phyloP scores from a whole-genome alignment of 1,140 invertebrate species.

The Lordiphosa collinella region DNA sequence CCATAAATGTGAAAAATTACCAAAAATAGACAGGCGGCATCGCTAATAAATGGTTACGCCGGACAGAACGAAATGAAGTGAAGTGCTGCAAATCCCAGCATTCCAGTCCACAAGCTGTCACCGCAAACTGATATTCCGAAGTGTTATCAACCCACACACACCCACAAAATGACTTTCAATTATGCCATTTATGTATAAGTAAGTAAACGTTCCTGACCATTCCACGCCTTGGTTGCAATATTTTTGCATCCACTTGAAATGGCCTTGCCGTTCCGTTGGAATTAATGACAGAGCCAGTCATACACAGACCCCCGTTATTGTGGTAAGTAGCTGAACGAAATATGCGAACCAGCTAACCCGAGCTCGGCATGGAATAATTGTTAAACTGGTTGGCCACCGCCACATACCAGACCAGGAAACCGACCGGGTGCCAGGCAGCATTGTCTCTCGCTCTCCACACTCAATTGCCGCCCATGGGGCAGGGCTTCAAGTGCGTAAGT shows the following conservation, averaged over 20 bases:
- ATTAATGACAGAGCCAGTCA: conserved; percentile 42
- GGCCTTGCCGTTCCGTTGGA: conserved; percentile 52
- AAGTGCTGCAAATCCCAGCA: conserved; percentile 21
- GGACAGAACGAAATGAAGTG: conserved; percentile 30
- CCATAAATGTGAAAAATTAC: conserved; percentile 63
- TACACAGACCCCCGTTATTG: conserved; percentile 46
- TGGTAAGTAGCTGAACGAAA: conserved; percentile 15
- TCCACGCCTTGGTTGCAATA: conserved; percentile 15
- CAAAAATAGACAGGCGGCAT: conserved; percentile 36
- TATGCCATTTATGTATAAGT: conserved; percentile 4
- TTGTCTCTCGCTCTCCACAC: neutral
- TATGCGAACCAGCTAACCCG: conserved; percentile 5
- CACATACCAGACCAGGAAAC: conserved; percentile 42
- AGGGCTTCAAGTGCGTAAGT: conserved; percentile 25
- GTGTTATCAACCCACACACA: too few relatives aligned
- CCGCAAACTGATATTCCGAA: too few relatives aligned
- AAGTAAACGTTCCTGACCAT: conserved; percentile 6
- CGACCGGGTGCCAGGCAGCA: neutral
- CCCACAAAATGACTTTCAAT: too few relatives aligned
- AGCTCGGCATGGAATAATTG: conserved; percentile 20
- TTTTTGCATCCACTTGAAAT: conserved; percentile 25
- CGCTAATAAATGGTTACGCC: conserved; percentile 53
- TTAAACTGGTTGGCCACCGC: conserved; percentile 42
- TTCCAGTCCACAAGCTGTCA: conserved; percentile 1
- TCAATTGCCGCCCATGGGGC: conserved; percentile 35